phyloP scores from a whole-genome alignment of 2,113 vertebrate species.

The Rhinolophus sinicus region DNA sequence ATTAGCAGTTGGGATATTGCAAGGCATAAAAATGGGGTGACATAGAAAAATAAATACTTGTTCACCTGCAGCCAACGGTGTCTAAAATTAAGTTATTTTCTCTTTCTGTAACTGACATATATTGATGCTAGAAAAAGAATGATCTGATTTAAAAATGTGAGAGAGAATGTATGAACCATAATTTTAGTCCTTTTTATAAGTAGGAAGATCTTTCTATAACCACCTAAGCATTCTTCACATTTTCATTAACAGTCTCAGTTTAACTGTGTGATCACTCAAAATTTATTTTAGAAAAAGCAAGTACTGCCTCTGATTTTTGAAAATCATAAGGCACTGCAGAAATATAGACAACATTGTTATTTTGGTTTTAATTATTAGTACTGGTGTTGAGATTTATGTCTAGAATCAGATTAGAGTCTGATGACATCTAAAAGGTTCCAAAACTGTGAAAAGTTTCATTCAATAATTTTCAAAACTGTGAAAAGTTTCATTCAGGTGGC shows the following conservation, averaged over 20 bases:
- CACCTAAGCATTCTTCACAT: background rate
- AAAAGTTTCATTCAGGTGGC: background rate
- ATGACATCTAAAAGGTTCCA: background rate
- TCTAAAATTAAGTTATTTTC: constrained; percentile 36
- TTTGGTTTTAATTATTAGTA: background rate
- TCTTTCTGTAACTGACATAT: background rate
- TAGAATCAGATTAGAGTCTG: constrained; percentile 3
- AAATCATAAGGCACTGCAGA: background rate
- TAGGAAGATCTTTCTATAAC: background rate
- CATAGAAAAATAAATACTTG: constrained; percentile 40
- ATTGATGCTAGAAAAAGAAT: background rate
- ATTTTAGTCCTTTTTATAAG: background rate
- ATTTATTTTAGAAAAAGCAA: constrained; percentile 39
- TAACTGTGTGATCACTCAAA: background rate
- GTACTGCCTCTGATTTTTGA: constrained; percentile 29
- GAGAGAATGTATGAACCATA: background rate
- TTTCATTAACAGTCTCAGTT: background rate
- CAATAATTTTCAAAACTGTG: background rate
- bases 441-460: background rate
- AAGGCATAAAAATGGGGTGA: constrained; percentile 33
- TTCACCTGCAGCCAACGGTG: constrained; percentile 47
- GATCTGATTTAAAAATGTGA: background rate
- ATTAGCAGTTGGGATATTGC: constrained; percentile 61
- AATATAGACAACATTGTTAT: background rate
- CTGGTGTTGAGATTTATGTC: background rate